These are phyloP conservation scores for silkworm (Bombyx mori) DNA, from an alignment of 1,140 invertebrate genomes.

Conservation along the genomic window DNA sequence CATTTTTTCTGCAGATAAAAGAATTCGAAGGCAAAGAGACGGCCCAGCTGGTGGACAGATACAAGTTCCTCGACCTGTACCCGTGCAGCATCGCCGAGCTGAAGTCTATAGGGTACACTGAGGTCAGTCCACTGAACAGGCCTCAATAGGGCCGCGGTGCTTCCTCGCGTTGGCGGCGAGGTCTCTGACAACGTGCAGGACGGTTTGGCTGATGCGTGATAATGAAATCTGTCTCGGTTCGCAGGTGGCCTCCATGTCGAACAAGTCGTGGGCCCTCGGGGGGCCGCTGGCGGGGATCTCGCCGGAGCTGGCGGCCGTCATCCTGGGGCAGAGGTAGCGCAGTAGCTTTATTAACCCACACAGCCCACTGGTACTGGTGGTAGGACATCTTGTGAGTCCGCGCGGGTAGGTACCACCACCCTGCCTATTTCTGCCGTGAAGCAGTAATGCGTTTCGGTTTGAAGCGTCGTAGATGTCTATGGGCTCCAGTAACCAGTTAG, in stretches of 20 bases:
- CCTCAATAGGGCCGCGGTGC: too few species aligned
- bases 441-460: too few species aligned
- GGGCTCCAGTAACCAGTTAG: too few species aligned
- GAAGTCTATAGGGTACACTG: constrained; percentile 88
- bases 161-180: too few species aligned
- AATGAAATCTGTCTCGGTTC: constrained; percentile 3
- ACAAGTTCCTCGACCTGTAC: constrained; percentile 94
- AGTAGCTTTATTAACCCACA: constrained; percentile 7
- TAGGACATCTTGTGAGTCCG: too few species aligned
- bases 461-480: not conserved
- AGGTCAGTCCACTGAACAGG: constrained; percentile 59
- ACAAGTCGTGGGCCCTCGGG: constrained; percentile 62
- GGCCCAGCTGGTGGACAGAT: constrained; percentile 94
- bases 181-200: not conserved
- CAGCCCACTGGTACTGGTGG: not conserved
- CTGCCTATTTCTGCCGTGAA: too few species aligned
- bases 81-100: constrained; percentile 92
- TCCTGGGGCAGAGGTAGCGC: constrained; percentile 50
- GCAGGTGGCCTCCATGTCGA: constrained; percentile 68
- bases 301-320: constrained; percentile 70
- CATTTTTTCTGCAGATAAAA: constrained; percentile 79
- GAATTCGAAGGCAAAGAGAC: constrained; percentile 98
- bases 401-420: too few species aligned
- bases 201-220: not conserved
- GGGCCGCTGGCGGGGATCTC: constrained; percentile 82